phyloP scores from a whole-genome alignment of 2,888 invertebrate species.

The Leptinotarsa peninsularis region DNA sequence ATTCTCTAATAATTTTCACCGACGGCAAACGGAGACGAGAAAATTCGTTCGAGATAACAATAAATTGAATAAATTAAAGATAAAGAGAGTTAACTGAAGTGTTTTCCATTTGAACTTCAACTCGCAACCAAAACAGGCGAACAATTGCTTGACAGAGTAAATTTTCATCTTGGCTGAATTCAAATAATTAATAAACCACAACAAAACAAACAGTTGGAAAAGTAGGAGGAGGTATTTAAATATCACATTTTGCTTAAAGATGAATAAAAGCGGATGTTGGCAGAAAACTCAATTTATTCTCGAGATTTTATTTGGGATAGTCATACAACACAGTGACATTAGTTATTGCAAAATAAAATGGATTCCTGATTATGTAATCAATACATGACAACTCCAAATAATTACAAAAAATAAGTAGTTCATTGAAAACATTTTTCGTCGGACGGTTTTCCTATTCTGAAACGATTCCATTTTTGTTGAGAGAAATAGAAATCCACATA shows the following conservation, averaged over 20 bases:
- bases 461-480: too few relatives aligned
- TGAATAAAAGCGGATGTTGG: background rate
- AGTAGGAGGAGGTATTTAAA: conserved; percentile 19
- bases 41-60: conserved; percentile 33
- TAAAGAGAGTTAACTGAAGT: conserved; percentile 39
- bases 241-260: background rate
- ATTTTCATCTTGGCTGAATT: conserved; percentile 30
- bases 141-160: conserved; percentile 28
- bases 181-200: conserved; percentile 33
- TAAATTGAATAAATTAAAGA: conserved; percentile 42
- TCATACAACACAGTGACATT: background rate
- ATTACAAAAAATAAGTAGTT: too few relatives aligned
- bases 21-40: conserved; percentile 30
- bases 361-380: background rate
- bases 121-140: conserved; percentile 25
- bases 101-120: conserved; percentile 38
- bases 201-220: conserved; percentile 24
- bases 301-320: background rate
- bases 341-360: background rate
- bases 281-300: background rate
- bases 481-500: too few relatives aligned
- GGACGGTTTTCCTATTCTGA: too few relatives aligned
- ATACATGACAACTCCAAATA: too few relatives aligned
- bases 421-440: too few relatives aligned
- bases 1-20: conserved; percentile 15